Percentiles rank a stretch among this genome's conserved stretches.
Conservation (phyloP, 2,888 invertebrate species). For the Adineta ricciae region DNA sequence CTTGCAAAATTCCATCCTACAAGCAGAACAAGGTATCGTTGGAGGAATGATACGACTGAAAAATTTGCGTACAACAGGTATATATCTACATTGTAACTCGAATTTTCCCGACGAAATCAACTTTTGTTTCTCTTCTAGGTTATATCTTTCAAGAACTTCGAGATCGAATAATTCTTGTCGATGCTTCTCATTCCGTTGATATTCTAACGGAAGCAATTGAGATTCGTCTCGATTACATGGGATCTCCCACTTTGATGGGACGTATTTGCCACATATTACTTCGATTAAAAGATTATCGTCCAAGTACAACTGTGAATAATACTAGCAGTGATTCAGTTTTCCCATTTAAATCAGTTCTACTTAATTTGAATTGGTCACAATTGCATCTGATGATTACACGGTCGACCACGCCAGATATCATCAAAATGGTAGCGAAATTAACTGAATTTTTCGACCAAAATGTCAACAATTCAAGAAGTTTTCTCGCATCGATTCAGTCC, state of each 20-base stretch:
- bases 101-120: too few relatives aligned
- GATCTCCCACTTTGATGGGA: conserved; percentile 24
- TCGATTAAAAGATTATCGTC: conserved; percentile 23
- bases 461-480: conserved; percentile 82
- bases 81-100: too few relatives aligned
- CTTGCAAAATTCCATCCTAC: conserved; percentile 75
- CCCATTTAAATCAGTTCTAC: conserved; percentile 63
- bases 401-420: conserved; percentile 85
- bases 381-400: conserved; percentile 90
- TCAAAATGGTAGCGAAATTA: conserved; percentile 89
- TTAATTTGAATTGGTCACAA: conserved; percentile 82
- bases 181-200: conserved; percentile 23
- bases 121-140: not conserved
- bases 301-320: too few relatives aligned
- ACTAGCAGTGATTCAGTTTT: conserved; percentile 55
- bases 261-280: conserved; percentile 29
- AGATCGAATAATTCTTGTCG: not conserved
- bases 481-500: conserved; percentile 22
- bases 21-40: conserved; percentile 92
- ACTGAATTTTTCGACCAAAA: conserved; percentile 96
- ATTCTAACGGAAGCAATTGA: not conserved
- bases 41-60: conserved; percentile 86
- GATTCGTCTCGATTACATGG: conserved; percentile 26
- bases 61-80: conserved; percentile 68
- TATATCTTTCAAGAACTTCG: not conserved